Conservation (phyloP, 2,888 invertebrate genomes). For the Diaphora mendica region DNA sequence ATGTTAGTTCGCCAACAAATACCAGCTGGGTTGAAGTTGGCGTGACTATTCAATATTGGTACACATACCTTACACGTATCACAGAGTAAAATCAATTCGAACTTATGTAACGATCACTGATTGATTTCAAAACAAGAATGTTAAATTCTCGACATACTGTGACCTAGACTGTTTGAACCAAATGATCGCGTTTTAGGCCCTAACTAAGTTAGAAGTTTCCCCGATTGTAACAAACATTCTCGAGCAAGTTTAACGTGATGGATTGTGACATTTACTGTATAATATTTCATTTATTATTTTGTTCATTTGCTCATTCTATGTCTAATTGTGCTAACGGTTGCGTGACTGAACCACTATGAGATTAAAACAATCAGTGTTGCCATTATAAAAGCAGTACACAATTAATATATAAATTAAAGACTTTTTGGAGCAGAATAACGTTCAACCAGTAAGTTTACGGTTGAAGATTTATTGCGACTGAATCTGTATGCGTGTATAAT, state of each 20-base stretch:
- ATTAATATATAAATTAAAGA: slow-evolving; percentile 6
- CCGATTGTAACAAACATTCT: slow-evolving; percentile 52
- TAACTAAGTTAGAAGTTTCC: slow-evolving; percentile 50
- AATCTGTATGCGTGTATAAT: slow-evolving; percentile 46
- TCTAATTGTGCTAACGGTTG: slow-evolving; percentile 24
- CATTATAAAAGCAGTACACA: slow-evolving; percentile 7
- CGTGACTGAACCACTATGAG: slow-evolving; percentile 36
- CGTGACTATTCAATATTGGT: slow-evolving; percentile 61
- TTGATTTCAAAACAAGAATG: not conserved
- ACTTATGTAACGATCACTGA: slow-evolving; percentile 17
- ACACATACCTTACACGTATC: slow-evolving; percentile 44
- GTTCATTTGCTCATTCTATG: slow-evolving; percentile 34
- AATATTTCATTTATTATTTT: slow-evolving; percentile 56
- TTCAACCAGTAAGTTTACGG: slow-evolving; percentile 26
- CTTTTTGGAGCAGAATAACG: slow-evolving; percentile 10
- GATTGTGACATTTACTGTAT: slow-evolving; percentile 58
- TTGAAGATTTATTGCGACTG: slow-evolving; percentile 36
- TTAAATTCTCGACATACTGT: slow-evolving; percentile 25
- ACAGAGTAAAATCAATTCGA: slow-evolving; percentile 41
- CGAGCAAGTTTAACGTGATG: slow-evolving; percentile 56
- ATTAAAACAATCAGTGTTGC: slow-evolving; percentile 26
- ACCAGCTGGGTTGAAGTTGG: slow-evolving; percentile 66
- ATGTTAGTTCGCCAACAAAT: slow-evolving; percentile 72
- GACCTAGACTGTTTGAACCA: slow-evolving; percentile 31
- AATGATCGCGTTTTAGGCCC: slow-evolving; percentile 30